Evolutionary conservation across 2,797 vertebrate species (phyloP).

Genomic region (Poecile montanus): DNA sequence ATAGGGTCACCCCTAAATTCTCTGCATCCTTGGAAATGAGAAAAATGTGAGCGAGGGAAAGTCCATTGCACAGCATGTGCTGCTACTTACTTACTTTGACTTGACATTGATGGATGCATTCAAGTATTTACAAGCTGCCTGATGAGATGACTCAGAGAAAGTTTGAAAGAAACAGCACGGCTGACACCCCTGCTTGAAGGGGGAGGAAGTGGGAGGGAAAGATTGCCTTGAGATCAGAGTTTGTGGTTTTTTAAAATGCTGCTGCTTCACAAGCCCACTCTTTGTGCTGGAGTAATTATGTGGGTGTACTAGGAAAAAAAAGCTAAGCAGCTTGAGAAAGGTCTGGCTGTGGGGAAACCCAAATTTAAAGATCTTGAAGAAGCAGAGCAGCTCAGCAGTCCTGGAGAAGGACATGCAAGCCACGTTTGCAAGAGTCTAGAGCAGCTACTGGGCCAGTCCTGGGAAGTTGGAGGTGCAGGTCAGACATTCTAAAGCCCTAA

Average conservation of each 20-base stretch:
- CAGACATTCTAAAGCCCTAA: neutral
- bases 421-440: neutral
- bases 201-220: slow-evolving; percentile 72
- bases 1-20: neutral
- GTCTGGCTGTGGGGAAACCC: slow-evolving; percentile 61
- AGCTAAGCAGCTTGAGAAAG: slow-evolving; percentile 58
- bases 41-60: neutral
- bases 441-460: neutral
- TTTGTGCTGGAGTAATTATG: slow-evolving; percentile 76
- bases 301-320: slow-evolving; percentile 69
- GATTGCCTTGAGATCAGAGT: slow-evolving; percentile 75
- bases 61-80: slow-evolving; percentile 4
- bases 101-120: slow-evolving; percentile 67
- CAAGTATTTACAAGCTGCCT: slow-evolving; percentile 70
- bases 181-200: slow-evolving; percentile 70
- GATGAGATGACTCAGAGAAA: slow-evolving; percentile 70
- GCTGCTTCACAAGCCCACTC: slow-evolving; percentile 75
- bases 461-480: neutral
- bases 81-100: slow-evolving; percentile 43
- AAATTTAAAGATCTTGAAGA: slow-evolving; percentile 53
- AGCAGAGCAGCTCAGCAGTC: neutral
- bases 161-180: slow-evolving; percentile 69
- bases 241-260: slow-evolving; percentile 75
- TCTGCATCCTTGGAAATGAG: neutral
- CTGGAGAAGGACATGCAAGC: neutral